Conservation (phyloP, 2,797 vertebrate genomes). For the Podarcis siculus region DNA sequence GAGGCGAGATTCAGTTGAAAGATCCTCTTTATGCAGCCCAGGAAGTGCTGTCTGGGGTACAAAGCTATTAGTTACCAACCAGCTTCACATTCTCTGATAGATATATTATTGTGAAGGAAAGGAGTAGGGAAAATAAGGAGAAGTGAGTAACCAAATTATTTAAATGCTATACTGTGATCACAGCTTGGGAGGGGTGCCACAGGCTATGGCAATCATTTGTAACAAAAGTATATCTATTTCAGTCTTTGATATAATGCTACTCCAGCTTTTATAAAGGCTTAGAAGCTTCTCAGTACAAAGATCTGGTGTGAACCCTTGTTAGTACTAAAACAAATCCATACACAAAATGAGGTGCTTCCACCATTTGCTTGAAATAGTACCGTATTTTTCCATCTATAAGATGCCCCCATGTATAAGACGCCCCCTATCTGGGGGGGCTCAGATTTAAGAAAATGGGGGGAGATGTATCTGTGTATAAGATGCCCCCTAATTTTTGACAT, state of each 20-base stretch:
- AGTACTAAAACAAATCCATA: background rate
- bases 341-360: too few species aligned
- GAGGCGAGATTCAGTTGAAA: background rate
- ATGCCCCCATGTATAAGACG: too few species aligned
- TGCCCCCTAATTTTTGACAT: too few species aligned
- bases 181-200: background rate
- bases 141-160: slow-evolving; percentile 2
- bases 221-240: background rate
- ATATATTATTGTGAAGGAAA: background rate
- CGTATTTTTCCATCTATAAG: too few species aligned
- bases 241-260: background rate
- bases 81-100: background rate
- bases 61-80: background rate
- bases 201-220: background rate
- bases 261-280: background rate
- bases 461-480: too few species aligned
- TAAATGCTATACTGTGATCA: background rate
- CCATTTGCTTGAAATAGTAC: too few species aligned
- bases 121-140: background rate
- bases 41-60: background rate
- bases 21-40: background rate
- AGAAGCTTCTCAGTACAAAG: background rate
- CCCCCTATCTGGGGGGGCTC: too few species aligned
- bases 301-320: background rate
- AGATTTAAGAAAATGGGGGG: too few species aligned